Conservation (phyloP, 1,140 invertebrate genomes). For the Calliphora vicina region DNA sequence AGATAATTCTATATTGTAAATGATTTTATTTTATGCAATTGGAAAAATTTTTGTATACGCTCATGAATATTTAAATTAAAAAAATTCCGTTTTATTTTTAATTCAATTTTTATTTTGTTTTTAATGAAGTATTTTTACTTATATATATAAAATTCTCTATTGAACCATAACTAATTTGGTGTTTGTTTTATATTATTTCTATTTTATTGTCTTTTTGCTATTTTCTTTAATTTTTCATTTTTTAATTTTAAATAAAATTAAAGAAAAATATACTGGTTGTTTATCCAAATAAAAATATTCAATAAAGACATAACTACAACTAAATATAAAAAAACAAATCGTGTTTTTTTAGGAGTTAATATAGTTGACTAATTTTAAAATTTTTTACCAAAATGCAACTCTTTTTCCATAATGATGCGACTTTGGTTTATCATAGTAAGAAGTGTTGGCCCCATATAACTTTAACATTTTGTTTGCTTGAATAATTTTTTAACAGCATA, state of each 20-base stretch:
- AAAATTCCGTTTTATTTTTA: neutral
- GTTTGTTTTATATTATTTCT: neutral
- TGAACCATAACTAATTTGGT: neutral
- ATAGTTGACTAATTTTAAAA: no score
- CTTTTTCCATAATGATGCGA: no score
- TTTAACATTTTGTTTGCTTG: no score
- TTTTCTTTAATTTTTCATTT: neutral
- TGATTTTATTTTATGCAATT: neutral
- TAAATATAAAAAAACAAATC: neutral
- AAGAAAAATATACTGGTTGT: neutral
- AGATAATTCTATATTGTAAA: neutral
- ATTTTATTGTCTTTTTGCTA: neutral
- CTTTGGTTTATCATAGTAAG: no score
- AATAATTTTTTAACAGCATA: no score
- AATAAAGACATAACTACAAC: conserved; percentile 1
- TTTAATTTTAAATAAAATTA: neutral
- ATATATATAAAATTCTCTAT: neutral
- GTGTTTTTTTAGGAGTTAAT: no score
- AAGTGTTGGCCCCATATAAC: no score
- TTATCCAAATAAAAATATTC: conserved; percentile 2
- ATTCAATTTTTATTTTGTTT: neutral
- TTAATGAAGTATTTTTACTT: neutral
- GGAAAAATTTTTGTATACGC: neutral
- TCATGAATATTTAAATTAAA: neutral
- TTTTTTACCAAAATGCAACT: no score